Percentiles rank a stretch among this genome's conserved stretches.
Conservation (phyloP, 2,888 invertebrate genomes). For the Folsomia manolachei region DNA sequence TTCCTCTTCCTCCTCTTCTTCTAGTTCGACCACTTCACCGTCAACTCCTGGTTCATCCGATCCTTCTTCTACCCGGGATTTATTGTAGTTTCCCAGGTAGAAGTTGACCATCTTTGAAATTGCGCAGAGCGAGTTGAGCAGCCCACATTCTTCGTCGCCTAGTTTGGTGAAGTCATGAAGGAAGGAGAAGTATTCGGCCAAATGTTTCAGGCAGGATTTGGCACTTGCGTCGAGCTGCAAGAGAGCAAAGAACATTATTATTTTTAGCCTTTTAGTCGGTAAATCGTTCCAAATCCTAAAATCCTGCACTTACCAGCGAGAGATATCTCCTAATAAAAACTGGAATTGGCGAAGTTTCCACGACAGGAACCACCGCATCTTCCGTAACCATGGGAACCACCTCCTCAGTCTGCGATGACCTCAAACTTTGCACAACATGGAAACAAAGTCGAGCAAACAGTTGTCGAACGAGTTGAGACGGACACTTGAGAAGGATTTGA, state of each 20-base stretch:
- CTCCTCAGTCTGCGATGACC: constrained; percentile 64
- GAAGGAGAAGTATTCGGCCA: constrained; percentile 89
- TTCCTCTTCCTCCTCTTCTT: constrained; percentile 68
- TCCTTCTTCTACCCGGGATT: no score
- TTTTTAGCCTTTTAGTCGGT: background rate
- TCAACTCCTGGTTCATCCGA: no score
- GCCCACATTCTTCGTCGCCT: constrained; percentile 89
- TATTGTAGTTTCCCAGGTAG: constrained; percentile 85
- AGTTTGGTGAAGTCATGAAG: constrained; percentile 91
- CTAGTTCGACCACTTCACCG: no score
- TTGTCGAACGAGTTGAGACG: constrained; percentile 93
- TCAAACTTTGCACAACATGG: constrained; percentile 87
- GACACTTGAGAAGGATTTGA: constrained; percentile 89
- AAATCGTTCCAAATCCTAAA: background rate
- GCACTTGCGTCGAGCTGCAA: constrained; percentile 78
- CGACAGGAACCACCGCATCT: no score
- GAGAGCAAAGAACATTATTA: constrained; percentile 24
- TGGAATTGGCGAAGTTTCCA: no score
- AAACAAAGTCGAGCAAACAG: constrained; percentile 94
- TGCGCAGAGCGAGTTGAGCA: constrained; percentile 79
- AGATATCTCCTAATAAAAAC: constrained; percentile 87
- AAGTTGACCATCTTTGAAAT: constrained; percentile 88
- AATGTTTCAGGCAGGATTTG: constrained; percentile 77
- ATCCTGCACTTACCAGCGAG: constrained; percentile 67
- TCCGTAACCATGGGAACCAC: no score